Conservation (phyloP, 2,797 vertebrate species). For the Falco novaeseelandiae region DNA sequence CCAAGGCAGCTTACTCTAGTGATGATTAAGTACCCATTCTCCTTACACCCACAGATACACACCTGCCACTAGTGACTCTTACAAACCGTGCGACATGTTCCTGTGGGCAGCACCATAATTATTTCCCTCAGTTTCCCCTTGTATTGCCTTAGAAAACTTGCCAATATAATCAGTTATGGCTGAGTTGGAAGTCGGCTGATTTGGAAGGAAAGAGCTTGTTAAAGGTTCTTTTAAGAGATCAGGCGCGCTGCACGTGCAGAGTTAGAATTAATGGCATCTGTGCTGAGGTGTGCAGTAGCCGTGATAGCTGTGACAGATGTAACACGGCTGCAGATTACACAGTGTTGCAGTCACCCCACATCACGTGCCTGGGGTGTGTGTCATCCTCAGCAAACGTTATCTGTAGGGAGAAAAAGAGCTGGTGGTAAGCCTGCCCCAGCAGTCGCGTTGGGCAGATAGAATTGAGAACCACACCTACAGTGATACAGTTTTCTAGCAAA, state of each 20-base stretch:
- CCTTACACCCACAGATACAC: not conserved
- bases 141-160: not conserved
- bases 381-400: not conserved
- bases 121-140: not conserved
- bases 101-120: not conserved
- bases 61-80: constrained; percentile 1
- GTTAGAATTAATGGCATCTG: not conserved
- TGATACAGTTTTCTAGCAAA: not conserved
- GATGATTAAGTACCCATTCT: constrained; percentile 4
- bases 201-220: not conserved
- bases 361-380: not conserved
- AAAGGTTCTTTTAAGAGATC: not conserved
- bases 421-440: not conserved
- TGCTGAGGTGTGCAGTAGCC: not conserved
- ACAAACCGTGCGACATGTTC: accelerated
- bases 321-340: not conserved
- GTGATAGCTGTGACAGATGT: constrained; percentile 14
- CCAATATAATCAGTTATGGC: not conserved
- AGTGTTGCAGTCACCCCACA: not conserved
- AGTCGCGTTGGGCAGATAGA: not conserved
- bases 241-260: accelerated
- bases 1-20: not conserved
- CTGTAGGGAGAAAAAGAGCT: not conserved
- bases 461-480: not conserved
- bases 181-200: not conserved